These are phyloP conservation scores for Argyrosomus japonicus DNA, from an alignment of 2,113 vertebrate genomes.

Conservation along the genomic window DNA sequence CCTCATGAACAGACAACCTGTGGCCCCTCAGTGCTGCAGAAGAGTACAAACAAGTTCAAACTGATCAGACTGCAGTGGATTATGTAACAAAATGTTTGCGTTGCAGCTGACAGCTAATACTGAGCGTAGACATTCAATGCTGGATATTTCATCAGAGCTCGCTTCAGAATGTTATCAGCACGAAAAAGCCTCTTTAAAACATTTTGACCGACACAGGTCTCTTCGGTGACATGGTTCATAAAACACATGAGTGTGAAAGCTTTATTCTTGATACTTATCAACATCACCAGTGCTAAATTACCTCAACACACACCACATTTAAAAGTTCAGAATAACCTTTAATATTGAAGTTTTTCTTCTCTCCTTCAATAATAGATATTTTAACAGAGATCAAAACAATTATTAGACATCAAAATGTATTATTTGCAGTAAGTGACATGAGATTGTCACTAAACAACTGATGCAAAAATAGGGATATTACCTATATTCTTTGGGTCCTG, in stretches of 20 bases:
- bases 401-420: no score
- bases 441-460: no score
- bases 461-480: no score
- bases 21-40: slow-evolving; percentile 54
- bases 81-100: background rate
- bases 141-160: background rate
- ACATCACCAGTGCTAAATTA: background rate
- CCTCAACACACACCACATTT: background rate
- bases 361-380: no score
- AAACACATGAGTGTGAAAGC: background rate
- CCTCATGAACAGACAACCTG: background rate
- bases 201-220: background rate
- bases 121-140: background rate
- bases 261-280: background rate
- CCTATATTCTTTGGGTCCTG: no score
- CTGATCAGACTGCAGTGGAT: background rate
- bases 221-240: background rate
- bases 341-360: no score
- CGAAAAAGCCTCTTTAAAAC: background rate
- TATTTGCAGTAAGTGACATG: no score
- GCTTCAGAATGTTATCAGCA: background rate
- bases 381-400: no score
- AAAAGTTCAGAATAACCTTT: no score
- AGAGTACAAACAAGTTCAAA: slow-evolving; percentile 10
- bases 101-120: background rate